phyloP scores from a whole-genome alignment of 2,888 invertebrate species.

The Teleiodes luculella region DNA sequence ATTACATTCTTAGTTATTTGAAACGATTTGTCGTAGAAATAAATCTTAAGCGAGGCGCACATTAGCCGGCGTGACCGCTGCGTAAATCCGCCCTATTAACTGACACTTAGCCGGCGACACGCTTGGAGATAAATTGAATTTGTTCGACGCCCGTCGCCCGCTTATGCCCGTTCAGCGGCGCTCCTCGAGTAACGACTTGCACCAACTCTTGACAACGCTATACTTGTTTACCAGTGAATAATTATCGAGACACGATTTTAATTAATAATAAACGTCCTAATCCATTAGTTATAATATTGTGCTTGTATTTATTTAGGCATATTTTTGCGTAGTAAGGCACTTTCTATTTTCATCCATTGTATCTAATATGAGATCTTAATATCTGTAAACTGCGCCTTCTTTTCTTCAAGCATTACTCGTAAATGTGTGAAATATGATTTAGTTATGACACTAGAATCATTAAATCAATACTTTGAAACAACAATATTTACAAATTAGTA shows the following conservation, averaged over 20 bases:
- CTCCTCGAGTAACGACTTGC: slow-evolving; percentile 4
- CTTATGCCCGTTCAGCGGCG: slow-evolving; percentile 16
- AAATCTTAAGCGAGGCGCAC: slow-evolving; percentile 24
- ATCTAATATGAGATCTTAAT: too few species aligned
- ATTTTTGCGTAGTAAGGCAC: too few species aligned
- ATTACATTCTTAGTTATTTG: neutral
- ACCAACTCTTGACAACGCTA: slow-evolving; percentile 6
- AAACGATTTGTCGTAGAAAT: slow-evolving; percentile 8
- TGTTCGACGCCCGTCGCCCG: slow-evolving; percentile 29
- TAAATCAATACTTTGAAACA: too few species aligned
- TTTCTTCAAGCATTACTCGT: too few species aligned
- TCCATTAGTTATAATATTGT: too few species aligned
- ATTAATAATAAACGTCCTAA: neutral
- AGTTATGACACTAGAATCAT: too few species aligned
- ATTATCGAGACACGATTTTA: neutral
- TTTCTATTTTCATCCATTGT: too few species aligned
- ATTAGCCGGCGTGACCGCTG: slow-evolving; percentile 25
- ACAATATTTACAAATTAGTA: too few species aligned
- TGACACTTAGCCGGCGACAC: slow-evolving; percentile 29
- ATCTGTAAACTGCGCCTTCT: too few species aligned
- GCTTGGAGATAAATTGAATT: slow-evolving; percentile 32
- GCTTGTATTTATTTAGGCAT: too few species aligned
- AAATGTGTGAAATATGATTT: too few species aligned
- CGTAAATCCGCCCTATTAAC: slow-evolving; percentile 36
- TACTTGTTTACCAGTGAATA: neutral